Base-by-base conservation (phyloP, 2,888 invertebrate genomes). In the Gerris lacustris region DNA sequence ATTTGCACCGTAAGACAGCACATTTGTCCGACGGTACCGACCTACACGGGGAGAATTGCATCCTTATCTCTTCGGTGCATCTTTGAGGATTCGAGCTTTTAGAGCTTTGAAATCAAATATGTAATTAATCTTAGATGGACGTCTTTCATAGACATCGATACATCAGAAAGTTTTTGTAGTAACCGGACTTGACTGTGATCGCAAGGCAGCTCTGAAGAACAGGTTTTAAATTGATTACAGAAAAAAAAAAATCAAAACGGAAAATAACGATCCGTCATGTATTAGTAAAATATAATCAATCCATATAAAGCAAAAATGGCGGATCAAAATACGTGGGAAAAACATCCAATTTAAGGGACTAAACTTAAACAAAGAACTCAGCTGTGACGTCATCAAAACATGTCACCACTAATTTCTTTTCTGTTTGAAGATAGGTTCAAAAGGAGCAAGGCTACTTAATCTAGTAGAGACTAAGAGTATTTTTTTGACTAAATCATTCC, bases 1-100 rank as follows among this genome's bases (percentile, higher is more conserved):
- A 55, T 55, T 55, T 55, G 55, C 55, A 55, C 55, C 55, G 55
- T 55, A 55, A 55, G 55, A 55, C 55, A 55, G 55, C 55, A 55
- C 55, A 55, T 55, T 55, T 55, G 55, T 55, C 55, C 55, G 15
- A 31, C 31, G 11, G 55, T 15, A 55, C 55, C 55, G 55, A 55
- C 55, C 15, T 55, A 55, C 9, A 4, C 55, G 55, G 15, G 15
- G 55, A 55, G 15, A 55, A 55, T 55, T 55, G 55, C 55, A 55
- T 55, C 15, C 55, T 55, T 55, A 55, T 55, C 55, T 9, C 55
- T 55, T 15, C 15, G 55, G 15, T 55, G 55, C 55, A 55, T 55
- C 55, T 55, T 55, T 15, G 55, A 55, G 55, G 15, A 55, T 55
- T 55, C 55, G 11, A 55, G 55, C 15, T 11, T 55, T 11, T 11